Percentiles rank a stretch among this genome's conserved stretches.
These are phyloP conservation scores for Aethes cnicana DNA, from an alignment of 2,888 invertebrate species.

Conservation along the genomic window DNA sequence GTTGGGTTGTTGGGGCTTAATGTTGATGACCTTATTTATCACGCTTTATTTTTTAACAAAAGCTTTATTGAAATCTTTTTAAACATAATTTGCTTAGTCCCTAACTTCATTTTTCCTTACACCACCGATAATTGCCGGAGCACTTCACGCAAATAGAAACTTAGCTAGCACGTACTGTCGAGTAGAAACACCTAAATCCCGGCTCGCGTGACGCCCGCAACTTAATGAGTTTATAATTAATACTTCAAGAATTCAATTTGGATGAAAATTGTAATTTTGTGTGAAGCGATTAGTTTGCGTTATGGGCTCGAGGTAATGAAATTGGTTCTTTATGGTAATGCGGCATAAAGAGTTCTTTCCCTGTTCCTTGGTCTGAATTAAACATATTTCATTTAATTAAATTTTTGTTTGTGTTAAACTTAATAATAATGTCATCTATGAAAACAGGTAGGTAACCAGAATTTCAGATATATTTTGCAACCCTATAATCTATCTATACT, in stretches of 20 bases:
- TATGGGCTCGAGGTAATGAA: not conserved
- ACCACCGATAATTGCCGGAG: conserved; percentile 15
- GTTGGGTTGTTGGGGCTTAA: too few species aligned
- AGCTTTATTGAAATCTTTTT: too few species aligned
- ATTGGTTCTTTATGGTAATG: conserved; percentile 4
- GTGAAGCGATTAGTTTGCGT: conserved; percentile 19
- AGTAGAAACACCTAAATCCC: conserved; percentile 47
- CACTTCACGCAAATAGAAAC: conserved; percentile 41
- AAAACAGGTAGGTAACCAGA: too few species aligned
- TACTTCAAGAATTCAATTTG: conserved; percentile 59
- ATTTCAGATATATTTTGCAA: too few species aligned
- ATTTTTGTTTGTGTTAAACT: too few species aligned
- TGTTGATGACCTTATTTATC: too few species aligned
- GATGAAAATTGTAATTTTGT: conserved; percentile 35
- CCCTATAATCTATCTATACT: not conserved
- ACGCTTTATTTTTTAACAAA: too few species aligned
- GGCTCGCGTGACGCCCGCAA: conserved; percentile 47
- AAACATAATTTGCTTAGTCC: too few species aligned
- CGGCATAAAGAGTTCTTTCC: not conserved
- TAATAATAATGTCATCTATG: too few species aligned
- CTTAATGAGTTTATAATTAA: conserved; percentile 60
- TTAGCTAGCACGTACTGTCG: conserved; percentile 37
- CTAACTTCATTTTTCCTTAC: conserved; percentile 1
- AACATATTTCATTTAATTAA: too few species aligned
- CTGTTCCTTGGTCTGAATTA: not conserved